Conservation (phyloP, 2,797 vertebrate genomes). For the Acanthurus tractus region DNA sequence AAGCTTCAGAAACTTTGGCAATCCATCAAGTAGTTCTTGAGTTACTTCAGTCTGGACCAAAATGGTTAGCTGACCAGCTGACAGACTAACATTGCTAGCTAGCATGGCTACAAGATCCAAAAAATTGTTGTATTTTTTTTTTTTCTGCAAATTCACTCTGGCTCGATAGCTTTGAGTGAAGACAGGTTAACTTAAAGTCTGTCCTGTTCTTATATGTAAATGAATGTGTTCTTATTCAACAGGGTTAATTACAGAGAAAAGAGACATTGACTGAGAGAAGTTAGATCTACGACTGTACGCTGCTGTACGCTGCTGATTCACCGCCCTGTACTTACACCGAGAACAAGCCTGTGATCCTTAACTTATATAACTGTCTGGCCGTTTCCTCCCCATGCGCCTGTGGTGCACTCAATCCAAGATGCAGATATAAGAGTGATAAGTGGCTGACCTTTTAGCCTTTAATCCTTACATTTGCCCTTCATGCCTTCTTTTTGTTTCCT, state of each 20-base stretch:
- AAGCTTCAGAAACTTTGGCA: not conserved
- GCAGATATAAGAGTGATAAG: conserved; percentile 30
- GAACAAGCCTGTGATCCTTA: conserved; percentile 41
- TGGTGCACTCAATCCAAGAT: conserved; percentile 7
- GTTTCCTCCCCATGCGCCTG: conserved; percentile 5
- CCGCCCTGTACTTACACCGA: conserved; percentile 40
- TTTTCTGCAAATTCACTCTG: not conserved
- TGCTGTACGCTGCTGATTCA: conserved; percentile 6
- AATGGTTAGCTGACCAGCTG: not conserved
- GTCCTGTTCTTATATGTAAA: conserved; percentile 28
- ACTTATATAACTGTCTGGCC: conserved; percentile 6
- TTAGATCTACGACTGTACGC: not conserved
- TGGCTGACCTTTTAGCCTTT: conserved; percentile 37
- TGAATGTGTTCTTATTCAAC: conserved; percentile 24
- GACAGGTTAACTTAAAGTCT: conserved; percentile 11
- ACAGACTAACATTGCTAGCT: not conserved
- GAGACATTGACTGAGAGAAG: conserved; percentile 27
- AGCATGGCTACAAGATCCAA: not conserved
- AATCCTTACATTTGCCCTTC: conserved; percentile 14
- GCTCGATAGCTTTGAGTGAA: conserved; percentile 1
- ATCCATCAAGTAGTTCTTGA: not conserved
- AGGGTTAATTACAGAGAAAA: conserved; percentile 61
- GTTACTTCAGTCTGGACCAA: not conserved
- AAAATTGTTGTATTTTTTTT: not conserved
- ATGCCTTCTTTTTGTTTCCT: conserved; percentile 6